Base-by-base conservation (phyloP, 2,113 vertebrate species). In the Psilopsiagon aurifrons region DNA sequence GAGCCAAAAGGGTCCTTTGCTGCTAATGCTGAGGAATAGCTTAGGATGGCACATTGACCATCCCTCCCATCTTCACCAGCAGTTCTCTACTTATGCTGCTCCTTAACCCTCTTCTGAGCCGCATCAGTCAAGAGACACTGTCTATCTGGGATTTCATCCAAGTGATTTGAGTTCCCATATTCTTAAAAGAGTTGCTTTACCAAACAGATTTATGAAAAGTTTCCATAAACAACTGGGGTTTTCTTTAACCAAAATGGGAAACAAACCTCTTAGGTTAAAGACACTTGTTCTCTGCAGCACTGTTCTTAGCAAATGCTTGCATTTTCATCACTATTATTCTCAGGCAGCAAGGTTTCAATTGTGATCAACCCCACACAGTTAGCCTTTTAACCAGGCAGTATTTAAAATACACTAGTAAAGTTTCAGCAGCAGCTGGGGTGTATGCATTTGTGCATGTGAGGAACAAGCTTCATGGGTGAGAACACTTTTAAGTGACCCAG, bases 101-200 rank as follows among this genome's bases (percentile, higher is more conserved):
- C 35, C 60, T 67, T 84, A 96, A 88, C 86, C 92, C 54, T 69
- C 33, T 86, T 75, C 83, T 35, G 23, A 88, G 86, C 46, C 2
- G 1, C 27, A 67, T 83, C 68, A 57, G 75, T 24, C 78, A 71
- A 71, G 83, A 88, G 66, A 82, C 35, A 0, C 46, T 20, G 35
- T 79, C 60, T 71, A 70, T 75, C 63, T 67, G 85, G 92, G 83
- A 52, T 77, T 80, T 86, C 94, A 95, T 67, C 39, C 41, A 86
- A 63, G 46, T 23, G 29, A 86, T 44, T 73, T 37, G 37, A n/a
- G 25, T 43, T 66, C 54, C 46, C 7, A 3, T 67, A 31, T 75
- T 83, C 67, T 67, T 71, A 43, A 33, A 39, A 47, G 17, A 29
- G n/a, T 64, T 81, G 27, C 18, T 88, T 93, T 86, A 78, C 29